Conservation (phyloP, 2,113 vertebrate species). For the Pollimyrus isidori region DNA sequence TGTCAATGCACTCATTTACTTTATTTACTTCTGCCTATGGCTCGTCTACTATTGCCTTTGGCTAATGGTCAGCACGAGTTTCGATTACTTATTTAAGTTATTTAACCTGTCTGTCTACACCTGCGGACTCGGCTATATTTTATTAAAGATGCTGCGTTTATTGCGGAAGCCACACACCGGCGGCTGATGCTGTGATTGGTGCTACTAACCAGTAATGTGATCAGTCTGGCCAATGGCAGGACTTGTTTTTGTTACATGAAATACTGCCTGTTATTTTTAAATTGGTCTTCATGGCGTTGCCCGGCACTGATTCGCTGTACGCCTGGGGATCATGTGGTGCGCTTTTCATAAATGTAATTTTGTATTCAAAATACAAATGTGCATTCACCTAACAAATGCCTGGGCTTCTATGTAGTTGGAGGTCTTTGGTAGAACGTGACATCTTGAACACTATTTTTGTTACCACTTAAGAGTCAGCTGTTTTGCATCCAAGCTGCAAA, state of each 20-base stretch:
- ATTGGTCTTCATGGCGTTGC: neutral
- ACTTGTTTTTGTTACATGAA: neutral
- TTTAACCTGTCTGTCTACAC: neutral
- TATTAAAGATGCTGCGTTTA: neutral
- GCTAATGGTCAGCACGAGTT: neutral
- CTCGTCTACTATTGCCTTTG: neutral
- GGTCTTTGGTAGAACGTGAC: neutral
- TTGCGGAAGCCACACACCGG: neutral
- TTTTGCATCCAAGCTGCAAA: neutral
- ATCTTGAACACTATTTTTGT: slow-evolving; percentile 4
- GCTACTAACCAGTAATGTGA: neutral
- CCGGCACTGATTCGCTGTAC: neutral
- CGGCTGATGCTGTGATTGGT: neutral
- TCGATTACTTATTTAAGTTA: neutral
- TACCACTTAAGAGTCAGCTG: neutral
- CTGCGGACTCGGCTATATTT: neutral
- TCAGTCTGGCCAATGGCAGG: neutral
- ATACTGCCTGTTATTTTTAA: neutral
- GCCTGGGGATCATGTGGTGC: neutral
- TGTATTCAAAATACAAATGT: slow-evolving; percentile 3
- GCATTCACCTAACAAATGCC: neutral
- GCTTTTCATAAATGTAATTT: neutral
- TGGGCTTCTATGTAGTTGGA: neutral
- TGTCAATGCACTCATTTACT: neutral
- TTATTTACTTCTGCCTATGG: neutral